Evolutionary conservation across 2,797 vertebrate species (phyloP), one percentile per base, ranked within the genome.

Genomic region (Pangasius krempfi): DNA sequence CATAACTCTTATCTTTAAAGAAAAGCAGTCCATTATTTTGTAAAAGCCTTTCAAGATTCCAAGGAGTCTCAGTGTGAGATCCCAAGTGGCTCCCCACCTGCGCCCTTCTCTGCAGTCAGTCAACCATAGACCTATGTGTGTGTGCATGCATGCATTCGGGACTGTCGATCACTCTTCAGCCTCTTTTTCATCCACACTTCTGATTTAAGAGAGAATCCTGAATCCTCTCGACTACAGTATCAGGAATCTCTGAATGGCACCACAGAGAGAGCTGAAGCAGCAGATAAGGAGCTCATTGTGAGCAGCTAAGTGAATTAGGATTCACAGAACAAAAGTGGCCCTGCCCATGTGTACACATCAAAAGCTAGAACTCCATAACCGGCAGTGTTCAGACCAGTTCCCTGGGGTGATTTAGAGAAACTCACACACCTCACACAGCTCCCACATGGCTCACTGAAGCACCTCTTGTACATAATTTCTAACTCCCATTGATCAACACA

Each of bases 201-300:
- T 93, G 93, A 95, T 96, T 95, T 95, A 95, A 96, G 94, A 91
- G 93, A 94, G 93, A 94, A 95, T 44, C 94, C 95, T 94, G 94
- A 95, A 95, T 95, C 94, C 93, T 95, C 94, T 95, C 94, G 94
- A 90, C 90, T 86, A 85, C 88, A 90, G 90, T 90, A 94, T 95
- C 94, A 94, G 92, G 88, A 88, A 92, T 89, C 84, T 86, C 88
- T 47, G 86, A 94, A 93, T 92, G 90, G 93, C 93, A 92, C 90
- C 91, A 91, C 90, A 86, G 89, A 79, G 88, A 84, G 58, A 92
- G 89, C 91, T 89, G 85, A 89, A 90, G 87, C 92, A 92, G 87
- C 25, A 82, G 90, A 94, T 90, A 92, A 90, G 84, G 75, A 94
- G 92, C 92, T 86, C 90, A 93, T 90, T 93, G 88, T 94, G 92